phyloP scores from a whole-genome alignment of 1,140 invertebrate genomes.

The Ruditapes philippinarum region DNA sequence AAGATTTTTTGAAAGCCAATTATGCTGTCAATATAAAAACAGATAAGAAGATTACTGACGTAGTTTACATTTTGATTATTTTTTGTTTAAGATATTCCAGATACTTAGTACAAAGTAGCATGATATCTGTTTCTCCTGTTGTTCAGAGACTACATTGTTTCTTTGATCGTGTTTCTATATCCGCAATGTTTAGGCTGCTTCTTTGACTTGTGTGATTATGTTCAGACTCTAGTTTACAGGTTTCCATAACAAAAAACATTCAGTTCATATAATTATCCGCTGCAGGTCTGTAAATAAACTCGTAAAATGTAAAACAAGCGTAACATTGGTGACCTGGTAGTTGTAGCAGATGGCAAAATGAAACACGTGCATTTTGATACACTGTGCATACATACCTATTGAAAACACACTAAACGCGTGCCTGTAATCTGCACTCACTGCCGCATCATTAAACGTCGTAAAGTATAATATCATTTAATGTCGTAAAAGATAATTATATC shows the following conservation, averaged over 20 bases:
- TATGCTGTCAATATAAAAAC: no score
- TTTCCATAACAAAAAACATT: constrained; percentile 2
- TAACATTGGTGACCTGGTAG: constrained; percentile 2
- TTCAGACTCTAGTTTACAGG: not conserved
- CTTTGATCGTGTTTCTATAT: not conserved
- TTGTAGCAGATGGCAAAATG: not conserved
- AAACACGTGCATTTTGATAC: not conserved
- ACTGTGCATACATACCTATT: not conserved
- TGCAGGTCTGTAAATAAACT: constrained; percentile 15
- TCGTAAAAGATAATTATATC: constrained; percentile 11
- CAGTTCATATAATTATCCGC: constrained; percentile 22
- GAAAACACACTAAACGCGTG: not conserved
- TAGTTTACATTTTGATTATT: not conserved
- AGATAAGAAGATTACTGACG: not conserved
- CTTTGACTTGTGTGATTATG: not conserved
- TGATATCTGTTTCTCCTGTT: not conserved
- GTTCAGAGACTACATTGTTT: not conserved
- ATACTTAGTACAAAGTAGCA: not conserved
- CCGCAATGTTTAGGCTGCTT: not conserved
- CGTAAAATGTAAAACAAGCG: constrained; percentile 38
- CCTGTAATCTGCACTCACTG: not conserved
- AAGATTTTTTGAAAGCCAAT: no score
- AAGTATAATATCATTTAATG: no score
- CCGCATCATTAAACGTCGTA: not conserved
- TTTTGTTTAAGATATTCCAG: no score